phyloP scores from a whole-genome alignment of 2,888 invertebrate species.

The Tinea pellionella region DNA sequence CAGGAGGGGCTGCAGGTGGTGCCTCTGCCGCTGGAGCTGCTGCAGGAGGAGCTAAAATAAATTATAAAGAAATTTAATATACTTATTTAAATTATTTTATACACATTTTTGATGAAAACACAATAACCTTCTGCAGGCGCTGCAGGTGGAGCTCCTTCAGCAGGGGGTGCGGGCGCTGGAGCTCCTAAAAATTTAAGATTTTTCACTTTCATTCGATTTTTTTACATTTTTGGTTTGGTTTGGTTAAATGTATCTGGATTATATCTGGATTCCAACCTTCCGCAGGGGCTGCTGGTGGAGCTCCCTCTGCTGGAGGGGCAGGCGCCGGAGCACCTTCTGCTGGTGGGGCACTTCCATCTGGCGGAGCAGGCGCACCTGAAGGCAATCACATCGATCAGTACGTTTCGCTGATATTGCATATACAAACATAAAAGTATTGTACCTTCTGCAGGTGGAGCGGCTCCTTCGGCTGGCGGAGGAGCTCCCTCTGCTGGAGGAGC shows the following conservation, averaged over 20 bases:
- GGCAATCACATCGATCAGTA: not conserved
- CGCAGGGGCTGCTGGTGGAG: conserved; percentile 21
- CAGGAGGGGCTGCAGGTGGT: conserved; percentile 15
- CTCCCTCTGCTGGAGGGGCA: conserved; percentile 25
- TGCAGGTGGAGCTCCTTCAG: conserved; percentile 25
- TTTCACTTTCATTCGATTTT: not conserved
- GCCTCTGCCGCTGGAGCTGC: conserved; percentile 17
- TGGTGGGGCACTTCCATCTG: conserved; percentile 34
- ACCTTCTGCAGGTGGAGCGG: conserved; percentile 33
- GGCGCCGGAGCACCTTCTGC: conserved; percentile 30
- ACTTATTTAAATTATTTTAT: not conserved
- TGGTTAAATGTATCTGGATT: too few species aligned
- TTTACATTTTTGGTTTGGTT: too few species aligned
- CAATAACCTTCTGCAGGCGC: conserved; percentile 16
- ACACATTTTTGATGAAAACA: too few species aligned
- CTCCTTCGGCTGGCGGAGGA: conserved; percentile 33
- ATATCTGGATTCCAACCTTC: not conserved
- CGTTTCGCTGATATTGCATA: conserved; percentile 24
- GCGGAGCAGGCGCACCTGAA: conserved; percentile 24
- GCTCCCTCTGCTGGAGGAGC: conserved; percentile 34
- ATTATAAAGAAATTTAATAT: not conserved
- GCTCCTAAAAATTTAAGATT: conserved; percentile 20
- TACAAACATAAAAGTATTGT: conserved; percentile 15
- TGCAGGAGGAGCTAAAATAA: conserved; percentile 17
- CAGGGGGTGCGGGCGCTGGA: conserved; percentile 23